Evolutionary conservation across 1,140 invertebrate species (phyloP).

Genomic region (Lycorma delicatula): DNA sequence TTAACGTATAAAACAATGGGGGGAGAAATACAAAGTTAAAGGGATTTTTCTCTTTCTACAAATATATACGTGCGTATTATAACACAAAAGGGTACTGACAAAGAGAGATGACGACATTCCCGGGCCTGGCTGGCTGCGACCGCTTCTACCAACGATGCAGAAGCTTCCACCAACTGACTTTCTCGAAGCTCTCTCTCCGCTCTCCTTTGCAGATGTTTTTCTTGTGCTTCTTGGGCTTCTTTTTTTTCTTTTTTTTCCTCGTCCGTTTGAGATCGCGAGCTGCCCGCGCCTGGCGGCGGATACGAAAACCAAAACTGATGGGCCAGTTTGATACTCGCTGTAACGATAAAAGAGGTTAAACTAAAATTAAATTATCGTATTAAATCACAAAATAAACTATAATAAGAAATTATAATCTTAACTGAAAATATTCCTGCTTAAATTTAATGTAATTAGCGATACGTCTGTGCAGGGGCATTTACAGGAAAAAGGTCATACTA

Average conservation of each 20-base stretch:
- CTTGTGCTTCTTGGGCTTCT: slow-evolving; percentile 6
- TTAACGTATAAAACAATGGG: too few species aligned
- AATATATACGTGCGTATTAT: too few species aligned
- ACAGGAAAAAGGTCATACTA: too few species aligned
- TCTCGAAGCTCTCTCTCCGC: slow-evolving; percentile 15
- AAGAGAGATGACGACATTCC: slow-evolving; percentile 14
- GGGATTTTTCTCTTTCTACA: too few species aligned
- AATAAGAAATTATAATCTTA: too few species aligned
- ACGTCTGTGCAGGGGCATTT: too few species aligned
- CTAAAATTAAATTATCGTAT: too few species aligned
- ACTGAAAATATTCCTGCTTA: too few species aligned
- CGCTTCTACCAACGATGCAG: slow-evolving; percentile 14
- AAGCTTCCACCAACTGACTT: slow-evolving; percentile 9
- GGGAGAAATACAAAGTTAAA: too few species aligned
- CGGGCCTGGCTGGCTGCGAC: slow-evolving; percentile 16
- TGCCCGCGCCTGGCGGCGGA: slow-evolving; percentile 29
- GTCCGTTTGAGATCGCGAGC: slow-evolving; percentile 28
- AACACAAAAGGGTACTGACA: background rate
- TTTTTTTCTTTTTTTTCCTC: slow-evolving; percentile 33
- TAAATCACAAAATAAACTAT: too few species aligned
- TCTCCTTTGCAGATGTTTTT: slow-evolving; percentile 9
- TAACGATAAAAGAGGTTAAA: too few species aligned
- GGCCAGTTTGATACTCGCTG: slow-evolving; percentile 27
- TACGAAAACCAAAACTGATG: slow-evolving; percentile 34
- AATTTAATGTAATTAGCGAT: too few species aligned